A percentile compares a stretch with the other conserved stretches of the same genome.
Conservation (phyloP, 2,113 vertebrate genomes). For the Patagioenas fasciata region DNA sequence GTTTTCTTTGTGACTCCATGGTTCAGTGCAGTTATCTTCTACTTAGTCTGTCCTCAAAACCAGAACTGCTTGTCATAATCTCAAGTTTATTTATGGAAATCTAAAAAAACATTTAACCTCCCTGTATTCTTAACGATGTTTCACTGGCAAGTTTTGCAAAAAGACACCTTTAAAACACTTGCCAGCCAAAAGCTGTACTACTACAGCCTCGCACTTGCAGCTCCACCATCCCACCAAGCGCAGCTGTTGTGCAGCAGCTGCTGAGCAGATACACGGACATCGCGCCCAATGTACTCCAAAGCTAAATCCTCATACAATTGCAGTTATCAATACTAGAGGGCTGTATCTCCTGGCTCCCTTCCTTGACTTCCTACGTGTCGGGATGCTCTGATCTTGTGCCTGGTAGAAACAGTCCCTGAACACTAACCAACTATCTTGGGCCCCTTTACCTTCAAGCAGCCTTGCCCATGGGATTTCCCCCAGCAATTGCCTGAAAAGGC, state of each 20-base stretch:
- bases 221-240: background rate
- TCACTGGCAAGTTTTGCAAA: background rate
- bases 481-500: too few relatives aligned
- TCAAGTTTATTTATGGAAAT: background rate
- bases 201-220: background rate
- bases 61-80: background rate
- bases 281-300: background rate
- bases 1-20: background rate
- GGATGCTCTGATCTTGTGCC: too few relatives aligned
- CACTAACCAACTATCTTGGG: too few relatives aligned
- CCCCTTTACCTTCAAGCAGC: too few relatives aligned
- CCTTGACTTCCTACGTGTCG: too few relatives aligned
- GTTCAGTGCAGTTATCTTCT: background rate
- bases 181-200: background rate
- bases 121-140: background rate
- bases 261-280: background rate
- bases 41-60: background rate
- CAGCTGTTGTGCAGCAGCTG: background rate
- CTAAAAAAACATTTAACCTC: background rate
- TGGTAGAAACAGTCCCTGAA: too few relatives aligned
- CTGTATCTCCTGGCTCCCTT: too few relatives aligned
- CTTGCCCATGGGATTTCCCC: too few relatives aligned
- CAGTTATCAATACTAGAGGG: background rate
- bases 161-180: background rate
- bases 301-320: background rate